Evolutionary conservation across 1,140 invertebrate genomes (phyloP).

Genomic region (Alviniconcha marisindica): DNA sequence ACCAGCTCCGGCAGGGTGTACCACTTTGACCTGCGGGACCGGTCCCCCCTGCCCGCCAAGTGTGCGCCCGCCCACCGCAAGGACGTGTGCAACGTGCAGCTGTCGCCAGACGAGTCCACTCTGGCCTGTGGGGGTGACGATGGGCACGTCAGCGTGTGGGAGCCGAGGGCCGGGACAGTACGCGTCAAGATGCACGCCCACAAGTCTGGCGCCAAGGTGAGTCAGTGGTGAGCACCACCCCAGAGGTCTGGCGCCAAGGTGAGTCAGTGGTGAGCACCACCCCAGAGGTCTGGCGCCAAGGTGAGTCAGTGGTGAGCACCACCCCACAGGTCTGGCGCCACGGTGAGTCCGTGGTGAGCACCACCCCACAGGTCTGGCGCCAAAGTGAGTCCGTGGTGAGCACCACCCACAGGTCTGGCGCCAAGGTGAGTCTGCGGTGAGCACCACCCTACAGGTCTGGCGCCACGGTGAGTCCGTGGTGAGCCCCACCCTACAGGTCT

Average conservation of each 20-base stretch:
- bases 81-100: slow-evolving; percentile 46
- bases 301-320: too few relatives aligned
- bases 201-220: slow-evolving; percentile 52
- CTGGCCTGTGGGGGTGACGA: slow-evolving; percentile 54
- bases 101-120: slow-evolving; percentile 41
- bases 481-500: slow-evolving; percentile 49
- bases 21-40: slow-evolving; percentile 38
- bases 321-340: too few relatives aligned
- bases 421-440: too few relatives aligned
- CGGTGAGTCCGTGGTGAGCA: too few relatives aligned
- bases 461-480: too few relatives aligned
- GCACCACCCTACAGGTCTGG: too few relatives aligned
- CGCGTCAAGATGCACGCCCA: slow-evolving; percentile 46
- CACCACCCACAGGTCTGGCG: too few relatives aligned
- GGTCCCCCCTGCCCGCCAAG: slow-evolving; percentile 9
- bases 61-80: slow-evolving; percentile 37
- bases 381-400: too few relatives aligned
- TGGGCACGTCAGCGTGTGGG: slow-evolving; percentile 52
- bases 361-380: too few relatives aligned
- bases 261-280: too few relatives aligned
- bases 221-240: background rate
- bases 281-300: too few relatives aligned
- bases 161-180: slow-evolving; percentile 34
- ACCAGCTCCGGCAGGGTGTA: slow-evolving; percentile 41
- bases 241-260: background rate